phyloP scores from a whole-genome alignment of 2,113 vertebrate species.

The Xiphophorus couchianus region DNA sequence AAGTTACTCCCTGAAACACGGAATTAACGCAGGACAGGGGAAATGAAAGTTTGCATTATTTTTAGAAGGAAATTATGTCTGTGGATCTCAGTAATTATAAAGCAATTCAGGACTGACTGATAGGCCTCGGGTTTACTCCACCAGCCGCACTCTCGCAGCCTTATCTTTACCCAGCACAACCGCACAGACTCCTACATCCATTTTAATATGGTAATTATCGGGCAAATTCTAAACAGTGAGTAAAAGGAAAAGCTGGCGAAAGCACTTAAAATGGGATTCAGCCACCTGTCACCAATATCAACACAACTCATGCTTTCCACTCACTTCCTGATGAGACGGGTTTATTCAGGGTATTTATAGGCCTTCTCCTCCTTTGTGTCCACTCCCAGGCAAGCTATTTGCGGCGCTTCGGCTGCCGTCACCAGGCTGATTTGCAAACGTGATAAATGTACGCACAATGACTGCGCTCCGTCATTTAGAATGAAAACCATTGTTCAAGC shows the following conservation, averaged over 20 bases:
- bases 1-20: slow-evolving; percentile 39
- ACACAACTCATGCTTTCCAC: slow-evolving; percentile 44
- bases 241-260: slow-evolving; percentile 63
- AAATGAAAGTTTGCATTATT: slow-evolving; percentile 74
- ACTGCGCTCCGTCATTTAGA: slow-evolving; percentile 24
- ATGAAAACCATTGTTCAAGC: slow-evolving; percentile 26
- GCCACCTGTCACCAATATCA: slow-evolving; percentile 53
- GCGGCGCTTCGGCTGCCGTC: slow-evolving; percentile 57
- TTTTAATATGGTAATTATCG: slow-evolving; percentile 76
- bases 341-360: slow-evolving; percentile 72
- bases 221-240: slow-evolving; percentile 66
- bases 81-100: slow-evolving; percentile 77
- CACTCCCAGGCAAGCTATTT: slow-evolving; percentile 53
- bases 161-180: slow-evolving; percentile 72
- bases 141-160: slow-evolving; percentile 36
- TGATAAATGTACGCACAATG: slow-evolving; percentile 43
- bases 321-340: slow-evolving; percentile 52
- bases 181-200: slow-evolving; percentile 67
- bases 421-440: slow-evolving; percentile 44
- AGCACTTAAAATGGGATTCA: slow-evolving; percentile 68
- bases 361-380: slow-evolving; percentile 53
- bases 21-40: slow-evolving; percentile 30
- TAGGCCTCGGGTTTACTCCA: slow-evolving; percentile 64
- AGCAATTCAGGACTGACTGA: slow-evolving; percentile 72
- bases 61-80: slow-evolving; percentile 68